Evolutionary conservation across 2,888 invertebrate species (phyloP).

Genomic region (Ceriagrion tenellum): DNA sequence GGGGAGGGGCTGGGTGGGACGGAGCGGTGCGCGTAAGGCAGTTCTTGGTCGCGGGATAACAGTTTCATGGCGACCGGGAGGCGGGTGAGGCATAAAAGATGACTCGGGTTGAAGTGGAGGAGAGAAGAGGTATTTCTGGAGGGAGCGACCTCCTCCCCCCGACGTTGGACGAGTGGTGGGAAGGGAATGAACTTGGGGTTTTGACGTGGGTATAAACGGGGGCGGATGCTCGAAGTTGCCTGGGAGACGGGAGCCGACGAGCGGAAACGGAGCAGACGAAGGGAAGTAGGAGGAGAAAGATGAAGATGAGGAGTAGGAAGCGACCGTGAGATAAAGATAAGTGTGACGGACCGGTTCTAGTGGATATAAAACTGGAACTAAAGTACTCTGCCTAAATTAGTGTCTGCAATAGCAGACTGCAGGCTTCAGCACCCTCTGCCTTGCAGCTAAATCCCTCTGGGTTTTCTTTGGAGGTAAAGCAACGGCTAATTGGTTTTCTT

Average conservation of each 20-base stretch:
- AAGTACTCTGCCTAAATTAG: no score
- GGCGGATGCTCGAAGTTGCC: not conserved
- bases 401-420: no score
- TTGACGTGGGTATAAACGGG: not conserved
- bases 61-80: not conserved
- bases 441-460: no score
- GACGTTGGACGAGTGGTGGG: not conserved
- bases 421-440: no score
- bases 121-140: not conserved
- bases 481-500: no score
- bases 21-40: not conserved
- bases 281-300: not conserved
- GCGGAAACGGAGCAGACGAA: not conserved
- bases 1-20: not conserved
- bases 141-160: not conserved
- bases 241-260: not conserved
- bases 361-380: no score
- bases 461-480: no score
- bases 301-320: not conserved
- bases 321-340: no score
- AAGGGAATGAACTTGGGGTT: not conserved
- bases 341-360: no score
- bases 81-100: not conserved
- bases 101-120: not conserved
- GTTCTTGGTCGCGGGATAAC: not conserved